A percentile compares a stretch with the other conserved stretches of the same genome.
phyloP scores from a whole-genome alignment of 2,113 vertebrate species.

The Neolamprologus brichardi region DNA sequence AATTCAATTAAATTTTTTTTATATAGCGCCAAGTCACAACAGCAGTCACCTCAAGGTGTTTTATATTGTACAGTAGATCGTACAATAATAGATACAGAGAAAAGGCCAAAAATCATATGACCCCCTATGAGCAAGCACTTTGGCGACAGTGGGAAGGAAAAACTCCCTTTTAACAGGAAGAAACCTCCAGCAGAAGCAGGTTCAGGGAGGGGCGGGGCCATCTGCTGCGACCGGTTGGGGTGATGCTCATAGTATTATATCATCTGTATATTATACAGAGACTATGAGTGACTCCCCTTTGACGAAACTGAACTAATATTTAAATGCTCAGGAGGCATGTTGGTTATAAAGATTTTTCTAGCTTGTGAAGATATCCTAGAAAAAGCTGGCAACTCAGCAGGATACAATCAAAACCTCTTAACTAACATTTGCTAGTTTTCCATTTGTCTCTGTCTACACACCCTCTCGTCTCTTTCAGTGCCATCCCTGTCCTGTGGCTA shows the following conservation, averaged over 20 bases:
- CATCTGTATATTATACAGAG: not conserved
- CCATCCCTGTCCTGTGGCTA: not conserved
- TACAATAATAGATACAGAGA: not conserved
- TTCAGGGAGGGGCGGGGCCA: not conserved
- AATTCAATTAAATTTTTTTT: not conserved
- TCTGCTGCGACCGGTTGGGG: not conserved
- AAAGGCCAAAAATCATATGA: not conserved
- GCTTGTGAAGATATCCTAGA: not conserved
- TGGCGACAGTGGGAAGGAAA: not conserved
- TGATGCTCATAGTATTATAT: not conserved
- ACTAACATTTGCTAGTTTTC: not conserved
- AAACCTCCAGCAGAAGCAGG: accelerated
- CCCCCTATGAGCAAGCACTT: not conserved
- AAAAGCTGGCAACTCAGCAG: not conserved
- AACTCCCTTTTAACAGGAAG: not conserved
- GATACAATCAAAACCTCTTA: not conserved
- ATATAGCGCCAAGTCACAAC: not conserved
- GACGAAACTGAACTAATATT: accelerated
- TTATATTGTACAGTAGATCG: not conserved
- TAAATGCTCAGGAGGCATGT: not conserved
- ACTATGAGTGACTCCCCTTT: not conserved
- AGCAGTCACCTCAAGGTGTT: accelerated
- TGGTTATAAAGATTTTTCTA: not conserved
- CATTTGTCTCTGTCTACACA: not conserved
- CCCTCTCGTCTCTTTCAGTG: not conserved